Conservation (phyloP, 2,888 invertebrate species). For the Saturnia japonica region DNA sequence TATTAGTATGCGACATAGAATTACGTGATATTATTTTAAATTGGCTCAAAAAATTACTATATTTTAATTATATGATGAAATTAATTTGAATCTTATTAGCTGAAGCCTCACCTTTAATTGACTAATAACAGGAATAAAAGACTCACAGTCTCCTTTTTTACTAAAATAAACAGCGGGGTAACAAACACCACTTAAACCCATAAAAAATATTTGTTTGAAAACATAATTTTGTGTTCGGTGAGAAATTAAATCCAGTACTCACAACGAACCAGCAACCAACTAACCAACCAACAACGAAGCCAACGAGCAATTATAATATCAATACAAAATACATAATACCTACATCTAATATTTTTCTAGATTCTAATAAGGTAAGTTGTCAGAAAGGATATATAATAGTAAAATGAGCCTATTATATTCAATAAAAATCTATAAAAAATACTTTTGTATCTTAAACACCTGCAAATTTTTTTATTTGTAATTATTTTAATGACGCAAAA, state of each 20-base stretch:
- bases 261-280: background rate
- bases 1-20: background rate
- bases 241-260: background rate
- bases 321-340: background rate
- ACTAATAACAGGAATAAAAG: background rate
- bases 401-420: no score
- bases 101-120: background rate
- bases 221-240: background rate
- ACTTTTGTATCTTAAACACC: no score
- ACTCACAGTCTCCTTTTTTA: background rate
- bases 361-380: background rate
- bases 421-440: no score
- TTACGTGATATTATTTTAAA: background rate
- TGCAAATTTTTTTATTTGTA: no score
- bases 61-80: background rate
- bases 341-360: background rate
- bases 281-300: background rate
- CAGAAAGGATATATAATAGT: no score
- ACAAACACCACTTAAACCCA: background rate
- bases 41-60: background rate
- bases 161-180: background rate
- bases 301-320: background rate
- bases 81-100: background rate
- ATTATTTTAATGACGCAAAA: no score
- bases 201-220: background rate